Base-by-base conservation (phyloP, 2,797 vertebrate species). In the Coregonus ussuriensis region DNA sequence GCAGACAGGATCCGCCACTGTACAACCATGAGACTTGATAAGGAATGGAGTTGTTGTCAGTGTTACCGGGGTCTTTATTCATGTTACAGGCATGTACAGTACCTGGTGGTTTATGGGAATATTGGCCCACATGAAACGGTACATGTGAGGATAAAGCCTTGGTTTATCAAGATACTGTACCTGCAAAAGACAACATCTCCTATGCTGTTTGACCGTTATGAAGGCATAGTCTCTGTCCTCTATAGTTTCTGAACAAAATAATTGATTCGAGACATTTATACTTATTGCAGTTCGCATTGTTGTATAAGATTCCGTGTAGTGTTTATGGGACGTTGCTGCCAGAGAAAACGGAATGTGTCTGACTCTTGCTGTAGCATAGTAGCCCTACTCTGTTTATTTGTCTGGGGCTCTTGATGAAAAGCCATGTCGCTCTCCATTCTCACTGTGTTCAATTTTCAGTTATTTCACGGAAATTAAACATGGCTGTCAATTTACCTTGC, bases 381-480 rank as follows among this genome's bases (percentile, higher is more conserved):
- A 9, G 47, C 21, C 53, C 33, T 13, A 59, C 29, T 7, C 13
- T 31, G 31, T 33, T 5, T 1, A 11, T 73, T 37, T 86, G 87
- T 89, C 82, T 88, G 79, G 74, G 77, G 41, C 41, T 47, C 69
- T 63, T 89, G 86, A 90, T 90, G 87, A 87, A 91, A 89, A 85
- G 80, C 81, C 76, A 3, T 85, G 83, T 88, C 41, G 2, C 80
- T 21, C 68, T 74, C 75, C 87, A 81, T 83, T 91, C 84, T 82
- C 84, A 77, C 83, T 71, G 75, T 82, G 75, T 89, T 91, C 78
- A 88, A 83, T 91, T 86, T 92, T 91, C 70, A 65, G 78, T 88
- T 90, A 88, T 91, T 90, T 83, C 82, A 54, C 71, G 80, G 79
- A 91, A 90, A 93, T 93, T 91, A 91, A 93, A 91, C 86, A 84